These are phyloP conservation scores for Limnothrissa miodon DNA, from an alignment of 2,113 vertebrate genomes.

Conservation along the genomic window DNA sequence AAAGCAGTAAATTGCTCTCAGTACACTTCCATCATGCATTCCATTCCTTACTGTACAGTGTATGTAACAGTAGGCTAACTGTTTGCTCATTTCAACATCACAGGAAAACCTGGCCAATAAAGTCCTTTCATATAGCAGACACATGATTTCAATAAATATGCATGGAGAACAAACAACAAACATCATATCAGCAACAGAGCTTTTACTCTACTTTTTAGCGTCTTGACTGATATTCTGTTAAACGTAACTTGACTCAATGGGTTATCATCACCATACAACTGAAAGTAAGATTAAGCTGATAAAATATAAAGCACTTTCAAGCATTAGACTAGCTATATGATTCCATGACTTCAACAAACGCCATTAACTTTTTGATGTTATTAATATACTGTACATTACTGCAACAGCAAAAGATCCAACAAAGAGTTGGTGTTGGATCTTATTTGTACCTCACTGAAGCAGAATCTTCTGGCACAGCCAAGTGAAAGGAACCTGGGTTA, in stretches of 20 bases:
- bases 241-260: neutral
- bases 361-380: neutral
- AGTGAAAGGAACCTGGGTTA: neutral
- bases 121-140: neutral
- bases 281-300: neutral
- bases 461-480: neutral
- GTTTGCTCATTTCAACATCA: neutral
- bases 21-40: neutral
- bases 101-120: neutral
- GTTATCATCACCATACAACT: neutral
- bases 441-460: neutral
- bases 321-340: neutral
- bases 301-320: neutral
- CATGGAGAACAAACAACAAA: neutral
- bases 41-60: neutral
- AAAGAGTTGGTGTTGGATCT: neutral
- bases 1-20: neutral
- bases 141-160: neutral
- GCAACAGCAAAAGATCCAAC: neutral
- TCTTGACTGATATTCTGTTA: neutral
- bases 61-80: no score
- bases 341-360: neutral
- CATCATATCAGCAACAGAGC: neutral
- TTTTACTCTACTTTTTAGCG: neutral
- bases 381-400: neutral